Evolutionary conservation across 2,113 vertebrate species (phyloP), one percentile per base, ranked within the genome.

Genomic region (Cranoglanis bouderius): DNA sequence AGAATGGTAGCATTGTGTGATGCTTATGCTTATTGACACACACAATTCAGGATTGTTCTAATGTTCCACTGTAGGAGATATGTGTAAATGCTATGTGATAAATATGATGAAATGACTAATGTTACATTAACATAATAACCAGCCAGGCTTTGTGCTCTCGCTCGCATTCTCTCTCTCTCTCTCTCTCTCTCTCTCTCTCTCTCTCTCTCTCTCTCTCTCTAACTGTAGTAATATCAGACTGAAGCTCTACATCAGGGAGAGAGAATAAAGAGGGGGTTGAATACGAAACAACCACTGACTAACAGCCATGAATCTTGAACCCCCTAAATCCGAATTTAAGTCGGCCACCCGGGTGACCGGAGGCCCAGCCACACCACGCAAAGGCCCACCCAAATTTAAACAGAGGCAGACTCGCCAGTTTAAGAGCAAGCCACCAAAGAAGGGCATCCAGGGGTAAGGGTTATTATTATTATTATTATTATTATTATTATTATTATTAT

Each of bases 391-490:
- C 82, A 99, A 98, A 90, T 99, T 99, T 95, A 99, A 99, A 90
- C 98, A 99, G 93, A 95, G 98, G 92, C 97, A 98, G 93, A 98
- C 98, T 8, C 96, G 98, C 29, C 98, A 99, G 94, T 99, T 99
- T 95, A 99, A 99, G 94, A 99, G 98, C 97, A 99, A 98, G 91
- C 98, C 97, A 3, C 98, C 97, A 3, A 98, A 98, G 94, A 98
- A 98, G 92, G 98, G 98, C 1, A 87, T 98, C 90, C 97, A 99
- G 92, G 98, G 98, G 98, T 99, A 94, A 91, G 97, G 12, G 14
- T 80, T n/a, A 26, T 75, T 18, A 55, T 81, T 82, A 82, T 82
- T 40, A 38, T 59, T 38, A 40, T 59, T 59, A 38, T 26, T 82
- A 26, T 21, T 82, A 26, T 26, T 59, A 82, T 59, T 40, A 40